A percentile compares a stretch with the other conserved stretches of the same genome.
Conservation (phyloP, 2,888 invertebrate species). For the Zeuzera pyrina region DNA sequence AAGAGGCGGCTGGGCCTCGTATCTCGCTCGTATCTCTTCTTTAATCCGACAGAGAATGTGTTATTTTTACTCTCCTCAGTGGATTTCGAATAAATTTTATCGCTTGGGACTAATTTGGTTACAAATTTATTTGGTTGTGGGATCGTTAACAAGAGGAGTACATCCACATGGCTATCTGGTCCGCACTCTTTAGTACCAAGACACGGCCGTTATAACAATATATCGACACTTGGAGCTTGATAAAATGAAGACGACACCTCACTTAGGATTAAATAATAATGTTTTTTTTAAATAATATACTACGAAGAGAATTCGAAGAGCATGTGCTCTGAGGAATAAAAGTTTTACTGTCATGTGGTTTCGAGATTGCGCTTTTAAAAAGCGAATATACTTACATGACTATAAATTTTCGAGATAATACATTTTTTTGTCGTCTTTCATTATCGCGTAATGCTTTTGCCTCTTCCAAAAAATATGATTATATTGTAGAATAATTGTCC, state of each 20-base stretch:
- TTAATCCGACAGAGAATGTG: constrained; percentile 72
- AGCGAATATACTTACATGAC: too few species aligned
- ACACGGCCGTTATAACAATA: constrained; percentile 66
- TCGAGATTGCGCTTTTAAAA: constrained; percentile 36
- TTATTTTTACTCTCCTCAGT: constrained; percentile 71
- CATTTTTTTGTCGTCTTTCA: too few species aligned
- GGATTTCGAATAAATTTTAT: constrained; percentile 73
- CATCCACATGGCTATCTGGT: constrained; percentile 63
- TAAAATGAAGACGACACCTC: constrained; percentile 69
- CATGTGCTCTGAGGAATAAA: constrained; percentile 44
- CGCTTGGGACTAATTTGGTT: constrained; percentile 71
- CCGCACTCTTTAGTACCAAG: constrained; percentile 61
- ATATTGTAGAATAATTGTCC: too few species aligned
- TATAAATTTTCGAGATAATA: too few species aligned
- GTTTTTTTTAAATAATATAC: constrained; percentile 38
- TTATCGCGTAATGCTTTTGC: too few species aligned
- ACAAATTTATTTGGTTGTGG: constrained; percentile 72
- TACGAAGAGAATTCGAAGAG: constrained; percentile 26
- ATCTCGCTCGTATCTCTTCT: constrained; percentile 69
- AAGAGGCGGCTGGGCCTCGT: constrained; percentile 55
- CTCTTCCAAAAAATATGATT: too few species aligned
- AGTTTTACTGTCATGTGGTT: constrained; percentile 51
- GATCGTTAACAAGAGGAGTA: constrained; percentile 68
- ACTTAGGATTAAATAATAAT: constrained; percentile 68
- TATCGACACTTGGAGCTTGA: constrained; percentile 64